Percentiles rank a stretch among this genome's conserved stretches.
Conservation (phyloP, 64 coral and sea anemone genomes). For the Stichodactyla helianthus region DNA sequence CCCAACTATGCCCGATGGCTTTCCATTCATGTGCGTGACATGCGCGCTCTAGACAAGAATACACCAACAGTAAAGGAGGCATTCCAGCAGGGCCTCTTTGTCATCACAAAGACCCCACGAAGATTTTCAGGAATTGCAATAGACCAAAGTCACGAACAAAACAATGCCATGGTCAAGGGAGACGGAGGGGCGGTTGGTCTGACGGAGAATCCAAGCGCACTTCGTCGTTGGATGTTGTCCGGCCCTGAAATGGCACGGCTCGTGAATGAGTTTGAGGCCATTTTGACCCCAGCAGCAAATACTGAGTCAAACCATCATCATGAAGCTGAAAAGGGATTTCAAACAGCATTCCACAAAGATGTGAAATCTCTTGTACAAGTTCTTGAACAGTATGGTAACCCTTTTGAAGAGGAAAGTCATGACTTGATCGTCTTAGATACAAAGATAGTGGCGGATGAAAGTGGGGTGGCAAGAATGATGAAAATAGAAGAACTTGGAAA, state of each 20-base stretch:
- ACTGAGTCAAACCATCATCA: not conserved
- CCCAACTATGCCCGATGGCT: slow-evolving; percentile 20
- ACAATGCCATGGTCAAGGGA: slow-evolving; percentile 31
- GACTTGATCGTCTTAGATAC: not conserved
- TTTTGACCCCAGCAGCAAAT: not conserved
- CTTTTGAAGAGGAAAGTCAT: not conserved
- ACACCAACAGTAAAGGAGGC: not conserved
- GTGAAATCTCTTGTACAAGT: not conserved
- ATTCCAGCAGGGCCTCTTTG: not conserved
- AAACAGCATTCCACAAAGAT: not conserved
- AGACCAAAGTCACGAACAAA: slow-evolving; percentile 35
- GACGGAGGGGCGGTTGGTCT: slow-evolving; percentile 36
- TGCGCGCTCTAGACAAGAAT: not conserved
- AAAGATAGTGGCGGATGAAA: not conserved
- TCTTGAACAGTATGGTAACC: not conserved
- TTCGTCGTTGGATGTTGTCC: slow-evolving; percentile 41
- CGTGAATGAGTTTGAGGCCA: slow-evolving; percentile 18
- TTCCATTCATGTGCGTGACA: slow-evolving; percentile 20
- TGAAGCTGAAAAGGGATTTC: not conserved
- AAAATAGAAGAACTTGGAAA: not conserved
- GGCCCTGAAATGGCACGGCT: slow-evolving; percentile 29
- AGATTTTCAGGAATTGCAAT: slow-evolving; percentile 16
- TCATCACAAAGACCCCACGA: not conserved
- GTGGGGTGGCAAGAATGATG: not conserved
- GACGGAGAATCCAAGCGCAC: slow-evolving; percentile 23